Evolutionary conservation across 2,113 vertebrate genomes (phyloP), one percentile per base, ranked within the genome.

Genomic region (Boleophthalmus pectinirostris): DNA sequence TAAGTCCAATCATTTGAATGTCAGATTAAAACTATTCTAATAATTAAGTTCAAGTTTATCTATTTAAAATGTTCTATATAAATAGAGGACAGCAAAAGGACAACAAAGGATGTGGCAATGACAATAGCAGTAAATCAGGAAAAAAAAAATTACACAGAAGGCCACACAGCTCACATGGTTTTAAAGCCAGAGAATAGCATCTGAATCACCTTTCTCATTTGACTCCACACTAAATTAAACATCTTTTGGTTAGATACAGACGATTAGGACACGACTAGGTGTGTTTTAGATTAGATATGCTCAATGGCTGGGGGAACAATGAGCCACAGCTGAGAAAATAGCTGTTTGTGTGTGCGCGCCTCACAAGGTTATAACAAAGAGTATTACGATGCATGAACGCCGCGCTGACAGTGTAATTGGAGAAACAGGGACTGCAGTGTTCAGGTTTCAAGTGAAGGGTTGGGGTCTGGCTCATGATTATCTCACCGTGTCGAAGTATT

Each of bases 281-380:
- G 89, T 93, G 90, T 92, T 91, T 91, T 93, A 89, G 85, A 93
- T 94, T 92, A 92, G 89, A 79, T 82, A 83, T 75, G 88, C 88
- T 90, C 79, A 83, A 85, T 79, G 76, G 81, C 83, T 87, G 77
- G 35, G 74, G 85, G 83, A 90, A 90, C 89, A 89, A 88, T 88
- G 83, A 91, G 82, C 78, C 75, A 56, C 73, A 81, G 81, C 82
- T 71, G 71, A 75, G 79, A 70, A 85, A 69, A 74, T 61, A 67
- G 63, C 43, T 63, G 57, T 58, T 53, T 72, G 66, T 74, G 29
- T 68, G 70, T 61, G 47, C 69, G 47, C 69, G 69, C 67, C 33
- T 68, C 1, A 25, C 0, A 23, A 35, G 75, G 78, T 82, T 63
- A 47, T 66, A 79, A 78, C 75, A 69, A 75, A 87, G 83, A 86